Percentiles rank a stretch among this genome's conserved stretches.
Evolutionary conservation across 1,140 invertebrate species (phyloP).

Genomic region (Whitmania pigra): DNA sequence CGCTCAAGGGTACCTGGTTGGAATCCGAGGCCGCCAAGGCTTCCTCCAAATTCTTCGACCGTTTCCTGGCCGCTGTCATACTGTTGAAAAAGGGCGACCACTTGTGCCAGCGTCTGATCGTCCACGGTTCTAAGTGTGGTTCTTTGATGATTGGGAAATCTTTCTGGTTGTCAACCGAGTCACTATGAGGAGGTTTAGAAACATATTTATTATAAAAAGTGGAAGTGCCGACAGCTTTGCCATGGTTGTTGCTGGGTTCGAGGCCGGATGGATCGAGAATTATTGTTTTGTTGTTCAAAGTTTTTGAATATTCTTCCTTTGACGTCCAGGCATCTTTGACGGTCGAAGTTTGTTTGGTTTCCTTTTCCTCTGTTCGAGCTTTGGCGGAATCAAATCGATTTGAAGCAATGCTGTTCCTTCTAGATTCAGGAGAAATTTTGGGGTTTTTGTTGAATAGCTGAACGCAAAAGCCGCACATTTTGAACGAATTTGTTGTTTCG

Average conservation of each 20-base stretch:
- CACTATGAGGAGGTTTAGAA: not conserved
- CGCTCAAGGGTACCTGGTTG: not conserved
- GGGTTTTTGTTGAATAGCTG: not conserved
- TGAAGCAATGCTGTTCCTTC: not conserved
- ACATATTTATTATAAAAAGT: no score
- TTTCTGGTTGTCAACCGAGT: not conserved
- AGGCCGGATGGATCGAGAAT: not conserved
- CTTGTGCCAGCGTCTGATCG: not conserved
- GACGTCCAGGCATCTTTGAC: not conserved
- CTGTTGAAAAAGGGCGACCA: constrained; percentile 11
- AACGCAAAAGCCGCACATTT: not conserved
- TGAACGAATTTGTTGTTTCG: not conserved
- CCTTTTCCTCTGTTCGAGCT: not conserved
- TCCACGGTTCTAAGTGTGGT: not conserved
- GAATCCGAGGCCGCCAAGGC: not conserved
- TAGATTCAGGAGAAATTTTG: not conserved
- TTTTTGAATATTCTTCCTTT: not conserved
- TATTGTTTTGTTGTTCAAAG: not conserved
- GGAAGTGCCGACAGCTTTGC: not conserved
- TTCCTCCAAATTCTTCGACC: not conserved
- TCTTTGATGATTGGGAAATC: not conserved
- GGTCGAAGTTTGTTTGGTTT: no score
- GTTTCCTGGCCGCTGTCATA: not conserved
- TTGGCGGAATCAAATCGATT: not conserved
- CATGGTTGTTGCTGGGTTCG: not conserved